Evolutionary conservation across 37 sponge, comb jelly and placozoan species (phyloP).

Genomic region (Trichoplax adhaerens): DNA sequence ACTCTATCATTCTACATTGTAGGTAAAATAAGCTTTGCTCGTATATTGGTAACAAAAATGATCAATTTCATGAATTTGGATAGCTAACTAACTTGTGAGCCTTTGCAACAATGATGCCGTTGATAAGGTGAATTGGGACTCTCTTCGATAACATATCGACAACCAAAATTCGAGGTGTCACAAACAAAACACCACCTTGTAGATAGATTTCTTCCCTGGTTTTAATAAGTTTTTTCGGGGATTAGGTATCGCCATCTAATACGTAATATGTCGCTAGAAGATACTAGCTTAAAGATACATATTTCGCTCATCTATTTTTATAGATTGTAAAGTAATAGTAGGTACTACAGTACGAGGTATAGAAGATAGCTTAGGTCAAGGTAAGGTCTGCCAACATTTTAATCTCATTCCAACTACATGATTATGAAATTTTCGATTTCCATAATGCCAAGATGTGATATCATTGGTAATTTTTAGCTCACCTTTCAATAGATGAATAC

Average conservation of each 20-base stretch:
- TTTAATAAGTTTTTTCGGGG: no score
- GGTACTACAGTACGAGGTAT: no score
- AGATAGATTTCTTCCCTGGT: conserved; percentile 60
- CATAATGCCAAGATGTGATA: conserved; percentile 3
- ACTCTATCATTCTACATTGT: conserved; percentile 33
- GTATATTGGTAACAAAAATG: not conserved
- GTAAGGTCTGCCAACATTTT: no score
- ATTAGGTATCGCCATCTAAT: no score
- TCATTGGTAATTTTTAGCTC: conserved; percentile 43
- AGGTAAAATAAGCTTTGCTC: conserved; percentile 1
- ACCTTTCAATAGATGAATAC: no score
- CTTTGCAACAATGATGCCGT: conserved; percentile 61
- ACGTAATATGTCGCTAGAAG: no score
- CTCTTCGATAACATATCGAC: conserved; percentile 66
- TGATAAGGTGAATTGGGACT: conserved; percentile 14
- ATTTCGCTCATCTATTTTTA: no score
- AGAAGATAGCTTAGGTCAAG: no score
- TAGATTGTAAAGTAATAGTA: no score
- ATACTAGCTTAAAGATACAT: no score
- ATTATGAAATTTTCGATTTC: no score
- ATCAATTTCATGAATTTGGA: not conserved
- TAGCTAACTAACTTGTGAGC: conserved; percentile 46
- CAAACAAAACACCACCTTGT: conserved; percentile 80
- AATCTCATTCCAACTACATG: no score
- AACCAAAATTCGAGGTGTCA: conserved; percentile 85